Percentiles rank a stretch among this genome's conserved stretches.
Conservation (phyloP, 2,113 vertebrate genomes). For the Vireo altiloquus region DNA sequence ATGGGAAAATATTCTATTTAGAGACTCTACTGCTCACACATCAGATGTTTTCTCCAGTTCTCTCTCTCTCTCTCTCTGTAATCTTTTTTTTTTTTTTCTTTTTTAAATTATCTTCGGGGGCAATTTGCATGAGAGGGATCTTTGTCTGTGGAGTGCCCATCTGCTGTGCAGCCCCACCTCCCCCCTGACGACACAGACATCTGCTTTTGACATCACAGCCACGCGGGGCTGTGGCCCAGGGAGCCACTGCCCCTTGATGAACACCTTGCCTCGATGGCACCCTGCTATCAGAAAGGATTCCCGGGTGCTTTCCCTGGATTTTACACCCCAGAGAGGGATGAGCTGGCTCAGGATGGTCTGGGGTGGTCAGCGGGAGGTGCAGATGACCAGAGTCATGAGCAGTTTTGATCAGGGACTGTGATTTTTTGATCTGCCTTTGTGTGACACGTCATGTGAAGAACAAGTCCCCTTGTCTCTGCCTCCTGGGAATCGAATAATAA, state of each 20-base stretch:
- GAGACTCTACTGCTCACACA: slow-evolving; percentile 38
- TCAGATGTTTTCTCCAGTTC: slow-evolving; percentile 58
- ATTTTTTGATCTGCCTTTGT: neutral
- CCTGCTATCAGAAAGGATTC: neutral
- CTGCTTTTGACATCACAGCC: slow-evolving; percentile 54
- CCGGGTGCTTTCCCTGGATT: neutral
- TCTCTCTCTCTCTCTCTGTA: neutral
- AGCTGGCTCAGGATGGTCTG: neutral
- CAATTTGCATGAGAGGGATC: slow-evolving; percentile 54
- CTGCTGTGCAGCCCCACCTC: slow-evolving; percentile 29
- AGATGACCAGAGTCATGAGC: neutral
- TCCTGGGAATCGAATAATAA: neutral
- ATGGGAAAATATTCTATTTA: slow-evolving; percentile 46
- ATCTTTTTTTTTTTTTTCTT: neutral
- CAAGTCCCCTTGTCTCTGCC: neutral
- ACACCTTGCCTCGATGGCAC: neutral
- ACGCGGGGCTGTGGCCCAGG: neutral
- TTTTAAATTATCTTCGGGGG: slow-evolving; percentile 24
- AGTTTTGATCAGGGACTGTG: neutral
- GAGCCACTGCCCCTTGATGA: neutral
- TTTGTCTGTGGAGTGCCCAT: slow-evolving; percentile 58
- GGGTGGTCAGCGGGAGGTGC: neutral
- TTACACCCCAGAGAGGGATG: accelerated
- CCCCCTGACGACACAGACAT: slow-evolving; percentile 22
- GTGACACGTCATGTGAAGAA: neutral